Evolutionary conservation across 2,888 invertebrate genomes (phyloP), one percentile per base, ranked within the genome.

Genomic region (Lasioglossum pauxillum): DNA sequence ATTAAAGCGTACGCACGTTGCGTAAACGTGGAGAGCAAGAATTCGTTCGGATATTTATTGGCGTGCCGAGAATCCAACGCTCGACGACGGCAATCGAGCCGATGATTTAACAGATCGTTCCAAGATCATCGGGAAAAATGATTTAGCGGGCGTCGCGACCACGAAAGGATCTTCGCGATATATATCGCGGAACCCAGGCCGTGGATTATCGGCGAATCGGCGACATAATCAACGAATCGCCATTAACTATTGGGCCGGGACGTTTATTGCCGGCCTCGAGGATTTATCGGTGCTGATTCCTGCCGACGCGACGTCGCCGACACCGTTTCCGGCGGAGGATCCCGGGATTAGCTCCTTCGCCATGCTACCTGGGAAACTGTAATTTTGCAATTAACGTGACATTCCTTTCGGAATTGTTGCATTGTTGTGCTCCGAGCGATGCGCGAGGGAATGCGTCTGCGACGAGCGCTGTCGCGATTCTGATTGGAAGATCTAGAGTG

Each of bases 151-250:
- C 12, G 31, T 7, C 64, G 12, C 5, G 64, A 3, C 60, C 14
- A 14, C 35, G 79, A 53, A 53, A 83, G 80, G 72, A 60, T 74
- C 49, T 49, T 49, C 27, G 78, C 57, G 57, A 80, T 82, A 75
- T 76, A 83, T 72, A 64, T 78, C 60, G 78, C 69, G 60, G 77
- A 27, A 5, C 10, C 31, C 49, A 44, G 72, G 64, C 41, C 73
- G 44, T 73, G 87, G 87, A 90, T 90, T 87, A 90, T 90, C 89
- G 77, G 64, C 82, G 83, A 88, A 88, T 90, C 85, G 76, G 78
- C 82, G 80, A 82, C 84, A 86, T 87, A 90, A 90, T 90, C 90
- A 83, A 86, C 83, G 78, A 80, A 80, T 83, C 82, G 49, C 89
- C 85, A 86, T 86, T 84, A 90, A 87, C 87, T 80, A 83, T 84